phyloP scores from a whole-genome alignment of 2,113 vertebrate species.

The Andinoacara biseriatus region DNA sequence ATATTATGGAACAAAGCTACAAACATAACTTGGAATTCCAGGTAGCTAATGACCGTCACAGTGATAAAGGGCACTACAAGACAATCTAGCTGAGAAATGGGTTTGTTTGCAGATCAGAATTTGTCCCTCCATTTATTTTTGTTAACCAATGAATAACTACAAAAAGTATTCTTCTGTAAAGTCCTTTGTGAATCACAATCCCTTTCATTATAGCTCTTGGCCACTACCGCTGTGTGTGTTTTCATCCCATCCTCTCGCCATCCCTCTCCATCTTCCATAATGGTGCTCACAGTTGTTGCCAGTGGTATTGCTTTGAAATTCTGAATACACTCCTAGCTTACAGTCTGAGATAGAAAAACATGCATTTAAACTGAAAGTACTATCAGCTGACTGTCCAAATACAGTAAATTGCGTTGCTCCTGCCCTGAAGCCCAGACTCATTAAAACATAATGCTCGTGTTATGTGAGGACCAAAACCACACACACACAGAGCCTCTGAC shows the following conservation, averaged over 20 bases:
- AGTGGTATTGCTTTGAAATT: constrained; percentile 38
- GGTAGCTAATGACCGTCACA: not conserved
- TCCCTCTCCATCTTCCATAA: not conserved
- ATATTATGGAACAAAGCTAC: not conserved
- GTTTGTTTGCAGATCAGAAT: not conserved
- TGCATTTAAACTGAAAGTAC: too few species aligned
- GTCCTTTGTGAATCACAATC: constrained; percentile 21
- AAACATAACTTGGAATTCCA: not conserved
- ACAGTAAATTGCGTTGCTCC: constrained; percentile 16
- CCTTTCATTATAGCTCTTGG: constrained; percentile 29
- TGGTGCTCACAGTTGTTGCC: constrained; percentile 17
- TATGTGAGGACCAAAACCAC: constrained; percentile 34
- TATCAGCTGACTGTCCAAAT: constrained; percentile 35
- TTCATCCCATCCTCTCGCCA: constrained; percentile 21
- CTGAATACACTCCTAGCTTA: constrained; percentile 27
- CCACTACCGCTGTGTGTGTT: constrained; percentile 29
- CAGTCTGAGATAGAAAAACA: not conserved
- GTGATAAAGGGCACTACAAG: not conserved
- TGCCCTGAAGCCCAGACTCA: constrained; percentile 41
- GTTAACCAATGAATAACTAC: not conserved
- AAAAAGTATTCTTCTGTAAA: constrained; percentile 6
- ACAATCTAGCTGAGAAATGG: not conserved
- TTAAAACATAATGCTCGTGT: constrained; percentile 51
- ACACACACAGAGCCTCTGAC: constrained; percentile 12
- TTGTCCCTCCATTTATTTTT: not conserved